These are phyloP conservation scores for Morphnarchus princeps DNA, from an alignment of 2,113 vertebrate species.

Conservation along the genomic window DNA sequence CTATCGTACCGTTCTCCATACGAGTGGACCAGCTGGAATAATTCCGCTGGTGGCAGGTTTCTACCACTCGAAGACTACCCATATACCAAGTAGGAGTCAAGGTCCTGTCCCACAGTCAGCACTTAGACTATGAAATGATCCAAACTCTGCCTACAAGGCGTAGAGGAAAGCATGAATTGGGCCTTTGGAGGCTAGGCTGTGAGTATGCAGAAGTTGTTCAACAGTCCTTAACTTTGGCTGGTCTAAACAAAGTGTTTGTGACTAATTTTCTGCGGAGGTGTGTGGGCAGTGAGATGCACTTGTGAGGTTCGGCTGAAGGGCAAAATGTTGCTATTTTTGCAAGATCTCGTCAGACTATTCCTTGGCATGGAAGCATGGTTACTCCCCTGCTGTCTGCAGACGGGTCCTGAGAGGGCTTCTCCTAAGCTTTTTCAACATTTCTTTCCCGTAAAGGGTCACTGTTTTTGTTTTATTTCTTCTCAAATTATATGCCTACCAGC, in stretches of 20 bases:
- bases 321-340: not conserved
- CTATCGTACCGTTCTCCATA: not conserved
- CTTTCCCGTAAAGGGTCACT: slow-evolving; percentile 41
- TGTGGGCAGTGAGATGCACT: not conserved
- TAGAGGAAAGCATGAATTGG: not conserved
- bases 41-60: not conserved
- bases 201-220: not conserved
- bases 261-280: not conserved
- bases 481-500: slow-evolving; percentile 25
- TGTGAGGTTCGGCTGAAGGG: not conserved
- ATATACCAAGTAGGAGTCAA: not conserved
- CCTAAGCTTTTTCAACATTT: not conserved
- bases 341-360: not conserved
- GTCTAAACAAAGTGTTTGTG: not conserved
- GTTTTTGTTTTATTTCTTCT: slow-evolving; percentile 2
- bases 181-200: not conserved
- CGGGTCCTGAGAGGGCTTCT: not conserved
- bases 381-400: slow-evolving; percentile 30
- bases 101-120: not conserved
- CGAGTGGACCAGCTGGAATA: not conserved
- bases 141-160: accelerated
- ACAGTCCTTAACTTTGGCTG: not conserved
- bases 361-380: not conserved
- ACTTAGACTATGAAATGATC: not conserved
- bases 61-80: not conserved